Evolutionary conservation across 2,888 invertebrate genomes (phyloP).

Genomic region (Sarcophaga carnaria): DNA sequence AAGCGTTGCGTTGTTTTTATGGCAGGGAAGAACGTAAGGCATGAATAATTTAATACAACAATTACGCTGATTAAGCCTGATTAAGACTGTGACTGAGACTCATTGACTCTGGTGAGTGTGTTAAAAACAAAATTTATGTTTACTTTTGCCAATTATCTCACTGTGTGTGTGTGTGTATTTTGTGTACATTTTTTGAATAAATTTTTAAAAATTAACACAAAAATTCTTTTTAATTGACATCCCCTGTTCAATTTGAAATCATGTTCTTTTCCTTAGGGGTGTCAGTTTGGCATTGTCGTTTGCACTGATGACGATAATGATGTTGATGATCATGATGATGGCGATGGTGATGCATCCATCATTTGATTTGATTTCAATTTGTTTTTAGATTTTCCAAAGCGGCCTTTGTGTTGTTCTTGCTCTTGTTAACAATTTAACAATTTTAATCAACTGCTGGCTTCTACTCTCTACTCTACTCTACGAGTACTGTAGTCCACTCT

Average conservation of each 20-base stretch:
- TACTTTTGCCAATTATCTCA: not conserved
- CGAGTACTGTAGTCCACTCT: not conserved
- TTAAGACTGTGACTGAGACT: not conserved
- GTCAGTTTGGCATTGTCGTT: constrained; percentile 40
- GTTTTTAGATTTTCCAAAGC: constrained; percentile 27
- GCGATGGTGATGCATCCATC: constrained; percentile 24
- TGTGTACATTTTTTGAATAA: no score
- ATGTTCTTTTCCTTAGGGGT: constrained; percentile 49
- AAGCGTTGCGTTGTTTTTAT: constrained; percentile 14
- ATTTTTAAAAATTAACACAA: constrained; percentile 5
- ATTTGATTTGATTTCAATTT: not conserved
- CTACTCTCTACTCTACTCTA: not conserved
- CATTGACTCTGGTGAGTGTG: not conserved
- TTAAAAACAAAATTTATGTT: not conserved
- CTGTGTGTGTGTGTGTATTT: no score
- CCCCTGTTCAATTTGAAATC: constrained; percentile 44
- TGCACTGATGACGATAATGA: not conserved
- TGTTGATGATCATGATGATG: not conserved
- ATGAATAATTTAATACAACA: constrained; percentile 50
- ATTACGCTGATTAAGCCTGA: constrained; percentile 7
- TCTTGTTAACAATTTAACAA: constrained; percentile 11
- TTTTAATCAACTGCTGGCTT: constrained; percentile 51
- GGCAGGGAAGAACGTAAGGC: not conserved
- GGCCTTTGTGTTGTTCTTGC: constrained; percentile 33
- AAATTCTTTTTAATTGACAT: constrained; percentile 64